A percentile compares a stretch with the other conserved stretches of the same genome.
phyloP scores from a whole-genome alignment of 2,113 vertebrate species.

The Phaethon lepturus region DNA sequence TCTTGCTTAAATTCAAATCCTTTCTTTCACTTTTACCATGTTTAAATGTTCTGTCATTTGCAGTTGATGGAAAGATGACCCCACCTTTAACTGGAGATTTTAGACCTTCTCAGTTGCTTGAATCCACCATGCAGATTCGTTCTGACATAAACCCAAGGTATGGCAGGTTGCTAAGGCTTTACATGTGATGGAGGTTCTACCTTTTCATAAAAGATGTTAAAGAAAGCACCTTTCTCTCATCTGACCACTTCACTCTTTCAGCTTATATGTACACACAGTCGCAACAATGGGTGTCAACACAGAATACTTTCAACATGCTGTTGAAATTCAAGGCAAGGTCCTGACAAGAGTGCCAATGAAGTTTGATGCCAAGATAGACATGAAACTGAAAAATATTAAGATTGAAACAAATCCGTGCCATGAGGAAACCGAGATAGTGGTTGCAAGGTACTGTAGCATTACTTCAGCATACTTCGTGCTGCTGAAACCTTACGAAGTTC shows the following conservation, averaged over 20 bases:
- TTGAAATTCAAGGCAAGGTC: slow-evolving; percentile 75
- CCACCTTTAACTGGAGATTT: slow-evolving; percentile 43
- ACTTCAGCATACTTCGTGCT: background rate
- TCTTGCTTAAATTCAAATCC: background rate
- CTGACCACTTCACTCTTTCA: slow-evolving; percentile 31
- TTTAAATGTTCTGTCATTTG: background rate
- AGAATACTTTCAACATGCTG: slow-evolving; percentile 75
- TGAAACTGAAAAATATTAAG: slow-evolving; percentile 77
- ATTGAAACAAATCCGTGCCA: slow-evolving; percentile 74
- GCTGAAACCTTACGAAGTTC: background rate
- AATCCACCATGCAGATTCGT: slow-evolving; percentile 39
- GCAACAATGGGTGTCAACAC: slow-evolving; percentile 85
- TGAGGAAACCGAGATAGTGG: slow-evolving; percentile 72
- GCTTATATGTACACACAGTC: slow-evolving; percentile 71
- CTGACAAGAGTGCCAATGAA: slow-evolving; percentile 67
- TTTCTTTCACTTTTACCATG: background rate
- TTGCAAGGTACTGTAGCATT: slow-evolving; percentile 52
- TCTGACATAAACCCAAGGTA: slow-evolving; percentile 62
- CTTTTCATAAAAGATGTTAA: background rate
- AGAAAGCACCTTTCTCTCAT: background rate
- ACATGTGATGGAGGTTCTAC: background rate
- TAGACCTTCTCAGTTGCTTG: slow-evolving; percentile 41
- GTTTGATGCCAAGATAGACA: slow-evolving; percentile 73
- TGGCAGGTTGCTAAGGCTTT: background rate
- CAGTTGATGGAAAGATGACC: slow-evolving; percentile 56